Evolutionary conservation across 1,140 invertebrate species (phyloP).

Genomic region (Drosophila kikkawai): DNA sequence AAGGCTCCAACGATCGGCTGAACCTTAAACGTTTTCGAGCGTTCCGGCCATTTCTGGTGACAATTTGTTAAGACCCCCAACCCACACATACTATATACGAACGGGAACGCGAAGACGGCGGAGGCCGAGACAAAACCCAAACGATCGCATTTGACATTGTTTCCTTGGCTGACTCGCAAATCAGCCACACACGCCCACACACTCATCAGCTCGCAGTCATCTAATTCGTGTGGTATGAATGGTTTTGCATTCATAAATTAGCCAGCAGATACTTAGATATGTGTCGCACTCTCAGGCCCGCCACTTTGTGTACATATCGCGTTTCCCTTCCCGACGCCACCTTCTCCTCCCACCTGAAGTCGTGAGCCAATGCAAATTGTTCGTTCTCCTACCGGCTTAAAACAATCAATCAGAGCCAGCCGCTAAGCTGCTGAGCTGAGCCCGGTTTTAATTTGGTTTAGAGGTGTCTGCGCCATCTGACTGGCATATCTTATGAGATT

Average conservation of each 20-base stretch:
- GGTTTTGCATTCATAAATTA: slow-evolving; percentile 82
- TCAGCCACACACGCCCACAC: slow-evolving; percentile 55
- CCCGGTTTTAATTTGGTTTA: slow-evolving; percentile 69
- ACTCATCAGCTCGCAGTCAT: slow-evolving; percentile 49
- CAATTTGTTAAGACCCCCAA: slow-evolving; percentile 43
- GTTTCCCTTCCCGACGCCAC: neutral
- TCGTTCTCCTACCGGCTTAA: slow-evolving; percentile 28
- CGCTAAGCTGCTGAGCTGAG: slow-evolving; percentile 56
- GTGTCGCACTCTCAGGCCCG: slow-evolving; percentile 47
- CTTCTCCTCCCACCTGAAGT: slow-evolving; percentile 27
- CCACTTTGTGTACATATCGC: slow-evolving; percentile 11
- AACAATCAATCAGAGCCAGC: slow-evolving; percentile 73
- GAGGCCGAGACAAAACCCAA: slow-evolving; percentile 32
- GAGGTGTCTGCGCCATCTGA: slow-evolving; percentile 66
- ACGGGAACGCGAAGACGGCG: neutral
- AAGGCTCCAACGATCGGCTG: slow-evolving; percentile 31
- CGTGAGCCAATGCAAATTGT: slow-evolving; percentile 78
- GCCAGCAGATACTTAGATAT: slow-evolving; percentile 58
- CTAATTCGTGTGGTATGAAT: slow-evolving; percentile 77
- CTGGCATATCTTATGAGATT: slow-evolving; percentile 76
- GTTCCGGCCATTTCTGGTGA: slow-evolving; percentile 43
- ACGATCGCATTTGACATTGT: slow-evolving; percentile 64
- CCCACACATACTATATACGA: slow-evolving; percentile 48
- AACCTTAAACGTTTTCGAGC: slow-evolving; percentile 56
- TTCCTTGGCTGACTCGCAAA: slow-evolving; percentile 26